Evolutionary conservation across 2,888 invertebrate genomes (phyloP).

Genomic region (Drosophila algonquin): DNA sequence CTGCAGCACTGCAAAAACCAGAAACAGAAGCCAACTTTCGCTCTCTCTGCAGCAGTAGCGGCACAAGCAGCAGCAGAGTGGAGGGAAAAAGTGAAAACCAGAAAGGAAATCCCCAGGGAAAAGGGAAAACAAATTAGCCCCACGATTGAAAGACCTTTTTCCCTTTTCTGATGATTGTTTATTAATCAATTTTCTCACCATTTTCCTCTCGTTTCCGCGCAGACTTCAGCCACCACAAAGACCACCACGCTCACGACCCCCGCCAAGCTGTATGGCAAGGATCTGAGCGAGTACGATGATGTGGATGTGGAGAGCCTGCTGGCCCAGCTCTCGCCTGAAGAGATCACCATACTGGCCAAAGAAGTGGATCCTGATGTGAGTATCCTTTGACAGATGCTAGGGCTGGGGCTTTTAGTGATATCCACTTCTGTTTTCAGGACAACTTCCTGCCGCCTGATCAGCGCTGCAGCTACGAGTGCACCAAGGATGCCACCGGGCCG

Average conservation of each 20-base stretch:
- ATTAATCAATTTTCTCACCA: not conserved
- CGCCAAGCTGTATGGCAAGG: slow-evolving; percentile 94
- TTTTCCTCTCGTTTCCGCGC: slow-evolving; percentile 59
- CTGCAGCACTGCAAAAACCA: not conserved
- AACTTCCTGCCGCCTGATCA: slow-evolving; percentile 97
- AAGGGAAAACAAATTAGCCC: slow-evolving; percentile 16
- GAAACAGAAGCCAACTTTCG: slow-evolving; percentile 28
- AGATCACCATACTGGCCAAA: slow-evolving; percentile 98
- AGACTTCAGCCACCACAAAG: slow-evolving; percentile 95
- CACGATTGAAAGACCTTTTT: not conserved
- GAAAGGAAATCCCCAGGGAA: slow-evolving; percentile 23
- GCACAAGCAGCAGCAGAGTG: not conserved
- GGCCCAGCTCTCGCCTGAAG: slow-evolving; percentile 96
- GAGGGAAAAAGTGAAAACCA: slow-evolving; percentile 6
- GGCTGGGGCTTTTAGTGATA: not conserved
- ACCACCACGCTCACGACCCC: slow-evolving; percentile 95
- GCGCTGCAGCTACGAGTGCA: slow-evolving; percentile 97
- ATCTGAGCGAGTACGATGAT: slow-evolving; percentile 95
- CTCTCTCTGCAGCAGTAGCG: slow-evolving; percentile 1
- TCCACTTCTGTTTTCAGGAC: slow-evolving; percentile 87
- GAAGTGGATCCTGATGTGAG: slow-evolving; percentile 99
- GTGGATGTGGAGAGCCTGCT: slow-evolving; percentile 98
- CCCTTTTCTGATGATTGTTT: not conserved
- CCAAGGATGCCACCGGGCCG: slow-evolving; percentile 97
- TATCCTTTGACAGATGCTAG: slow-evolving; percentile 61